Conservation (phyloP, 2,888 invertebrate species). For the Catotricha subobsoleta region DNA sequence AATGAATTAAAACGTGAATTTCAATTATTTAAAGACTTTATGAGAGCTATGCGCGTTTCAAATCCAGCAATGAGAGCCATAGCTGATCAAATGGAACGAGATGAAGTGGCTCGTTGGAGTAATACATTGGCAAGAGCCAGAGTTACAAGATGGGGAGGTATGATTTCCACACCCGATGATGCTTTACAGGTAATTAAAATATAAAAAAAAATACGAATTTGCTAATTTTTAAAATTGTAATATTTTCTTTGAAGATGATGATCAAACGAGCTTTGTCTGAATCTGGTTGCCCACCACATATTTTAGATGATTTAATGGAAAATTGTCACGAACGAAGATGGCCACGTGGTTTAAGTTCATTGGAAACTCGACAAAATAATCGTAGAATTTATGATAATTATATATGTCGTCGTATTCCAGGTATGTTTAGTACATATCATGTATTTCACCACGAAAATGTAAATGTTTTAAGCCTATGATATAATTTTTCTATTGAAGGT, state of each 20-base stretch:
- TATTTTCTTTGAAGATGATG: constrained; percentile 49
- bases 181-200: constrained; percentile 52
- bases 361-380: constrained; percentile 88
- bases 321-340: constrained; percentile 92
- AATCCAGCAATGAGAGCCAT: constrained; percentile 85
- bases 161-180: constrained; percentile 96
- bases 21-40: constrained; percentile 76
- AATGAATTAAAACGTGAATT: constrained; percentile 81
- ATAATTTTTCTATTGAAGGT: constrained; percentile 40
- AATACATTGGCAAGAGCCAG: constrained; percentile 63
- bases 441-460: background rate
- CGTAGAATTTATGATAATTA: constrained; percentile 83
- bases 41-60: constrained; percentile 80
- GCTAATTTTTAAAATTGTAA: background rate
- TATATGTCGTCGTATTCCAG: constrained; percentile 84
- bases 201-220: constrained; percentile 5
- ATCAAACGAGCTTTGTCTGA: constrained; percentile 84
- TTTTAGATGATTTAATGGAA: constrained; percentile 88
- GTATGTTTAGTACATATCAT: constrained; percentile 20
- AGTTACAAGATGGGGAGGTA: constrained; percentile 93
- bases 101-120: constrained; percentile 83
- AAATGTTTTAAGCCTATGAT: background rate
- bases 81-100: constrained; percentile 86
- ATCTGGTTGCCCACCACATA: constrained; percentile 84
- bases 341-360: constrained; percentile 81